Evolutionary conservation across 2,888 invertebrate species (phyloP).

Genomic region (Latrodectus elegans): DNA sequence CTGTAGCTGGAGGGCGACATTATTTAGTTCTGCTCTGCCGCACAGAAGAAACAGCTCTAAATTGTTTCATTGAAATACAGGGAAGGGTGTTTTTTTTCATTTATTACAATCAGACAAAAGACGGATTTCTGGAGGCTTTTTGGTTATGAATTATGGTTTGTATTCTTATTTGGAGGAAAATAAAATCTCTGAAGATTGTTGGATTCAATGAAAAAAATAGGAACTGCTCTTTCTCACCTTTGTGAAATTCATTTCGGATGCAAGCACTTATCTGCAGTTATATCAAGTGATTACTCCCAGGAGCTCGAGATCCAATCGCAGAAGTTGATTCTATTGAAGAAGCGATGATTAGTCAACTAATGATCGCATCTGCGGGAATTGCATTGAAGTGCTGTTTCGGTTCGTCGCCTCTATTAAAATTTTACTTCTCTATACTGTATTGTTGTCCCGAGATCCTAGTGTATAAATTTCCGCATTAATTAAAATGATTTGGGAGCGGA

Average conservation of each 20-base stretch:
- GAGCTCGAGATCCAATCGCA: background rate
- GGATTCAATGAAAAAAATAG: background rate
- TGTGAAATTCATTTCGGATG: background rate
- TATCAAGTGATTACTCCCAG: background rate
- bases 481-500: no score
- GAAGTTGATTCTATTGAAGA: background rate
- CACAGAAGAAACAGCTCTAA: no score
- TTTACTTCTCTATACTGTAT: background rate
- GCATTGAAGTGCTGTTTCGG: background rate
- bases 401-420: background rate
- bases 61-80: no score
- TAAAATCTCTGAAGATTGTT: background rate
- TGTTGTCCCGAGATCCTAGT: background rate
- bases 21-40: no score
- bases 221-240: background rate
- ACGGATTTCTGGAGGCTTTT: no score
- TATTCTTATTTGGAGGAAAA: no score
- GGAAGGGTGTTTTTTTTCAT: no score
- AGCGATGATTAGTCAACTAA: slow-evolving; percentile 1
- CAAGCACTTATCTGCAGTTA: background rate
- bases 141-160: no score
- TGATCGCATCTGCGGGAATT: background rate
- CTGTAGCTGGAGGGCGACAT: no score
- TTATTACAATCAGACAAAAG: no score
- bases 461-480: no score